A percentile compares a stretch with the other conserved stretches of the same genome.
These are phyloP conservation scores for Apoderus coryli DNA, from an alignment of 2,888 invertebrate genomes.

Conservation along the genomic window DNA sequence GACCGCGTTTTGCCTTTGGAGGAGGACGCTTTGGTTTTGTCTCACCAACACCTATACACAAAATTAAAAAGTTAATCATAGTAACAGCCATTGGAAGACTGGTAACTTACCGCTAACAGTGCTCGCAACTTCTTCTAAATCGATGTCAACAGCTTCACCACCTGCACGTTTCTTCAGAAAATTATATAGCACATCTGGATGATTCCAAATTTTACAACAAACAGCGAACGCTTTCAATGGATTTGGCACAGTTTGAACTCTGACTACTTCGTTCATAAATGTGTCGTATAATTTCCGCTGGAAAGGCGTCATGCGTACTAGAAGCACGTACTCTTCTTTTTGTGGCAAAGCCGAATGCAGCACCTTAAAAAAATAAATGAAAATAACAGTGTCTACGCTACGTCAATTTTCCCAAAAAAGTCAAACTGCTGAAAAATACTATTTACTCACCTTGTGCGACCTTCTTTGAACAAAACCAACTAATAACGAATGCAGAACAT, in stretches of 20 bases:
- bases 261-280: constrained; percentile 85
- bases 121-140: constrained; percentile 62
- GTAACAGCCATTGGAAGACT: too few species aligned
- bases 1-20: constrained; percentile 31
- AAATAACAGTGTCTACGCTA: too few species aligned
- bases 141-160: constrained; percentile 64
- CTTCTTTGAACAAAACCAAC: constrained; percentile 91
- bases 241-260: constrained; percentile 77
- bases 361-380: too few species aligned
- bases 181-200: constrained; percentile 82
- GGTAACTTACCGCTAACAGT: constrained; percentile 26
- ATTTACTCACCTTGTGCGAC: constrained; percentile 82
- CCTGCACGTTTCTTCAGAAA: constrained; percentile 70
- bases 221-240: constrained; percentile 96
- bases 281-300: constrained; percentile 83
- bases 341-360: constrained; percentile 83
- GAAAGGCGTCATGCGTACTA: constrained; percentile 75
- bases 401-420: too few species aligned
- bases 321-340: constrained; percentile 87
- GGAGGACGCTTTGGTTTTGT: too few species aligned
- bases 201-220: constrained; percentile 97
- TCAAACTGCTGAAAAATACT: too few species aligned
- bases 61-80: too few species aligned
- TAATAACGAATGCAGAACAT: constrained; percentile 85
- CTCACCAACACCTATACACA: constrained; percentile 19